These are phyloP conservation scores for Emberiza fucata DNA, from an alignment of 2,113 vertebrate genomes.

Conservation along the genomic window DNA sequence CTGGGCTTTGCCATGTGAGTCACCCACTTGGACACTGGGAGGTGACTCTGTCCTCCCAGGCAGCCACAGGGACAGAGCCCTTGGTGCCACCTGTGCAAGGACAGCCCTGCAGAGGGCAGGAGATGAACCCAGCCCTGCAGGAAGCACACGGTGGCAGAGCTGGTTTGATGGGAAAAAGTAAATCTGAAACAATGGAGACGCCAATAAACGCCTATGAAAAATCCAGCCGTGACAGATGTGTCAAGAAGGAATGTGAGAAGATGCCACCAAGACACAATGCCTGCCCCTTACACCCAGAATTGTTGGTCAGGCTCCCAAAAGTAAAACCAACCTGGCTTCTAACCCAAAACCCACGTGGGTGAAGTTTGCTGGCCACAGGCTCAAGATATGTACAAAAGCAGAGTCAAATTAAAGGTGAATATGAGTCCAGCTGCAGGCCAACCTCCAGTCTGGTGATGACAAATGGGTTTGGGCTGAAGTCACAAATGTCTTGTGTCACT, in stretches of 20 bases:
- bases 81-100: neutral
- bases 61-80: rapidly evolving
- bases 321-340: neutral
- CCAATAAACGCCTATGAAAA: neutral
- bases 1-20: neutral
- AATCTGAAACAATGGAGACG: neutral
- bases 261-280: neutral
- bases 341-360: neutral
- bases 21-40: neutral
- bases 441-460: neutral
- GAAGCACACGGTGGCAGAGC: neutral
- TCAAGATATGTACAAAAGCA: rapidly evolving
- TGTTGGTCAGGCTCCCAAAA: neutral
- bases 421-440: neutral
- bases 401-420: neutral
- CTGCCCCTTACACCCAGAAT: neutral
- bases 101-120: rapidly evolving
- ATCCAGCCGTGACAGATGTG: neutral
- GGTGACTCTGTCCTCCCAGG: neutral
- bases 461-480: neutral
- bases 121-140: neutral
- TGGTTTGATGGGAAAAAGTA: neutral
- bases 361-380: neutral
- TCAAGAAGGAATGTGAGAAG: neutral
- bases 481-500: neutral